Evolutionary conservation across 2,888 invertebrate species (phyloP), one percentile per base, ranked within the genome.

Genomic region (Erynnis tages): DNA sequence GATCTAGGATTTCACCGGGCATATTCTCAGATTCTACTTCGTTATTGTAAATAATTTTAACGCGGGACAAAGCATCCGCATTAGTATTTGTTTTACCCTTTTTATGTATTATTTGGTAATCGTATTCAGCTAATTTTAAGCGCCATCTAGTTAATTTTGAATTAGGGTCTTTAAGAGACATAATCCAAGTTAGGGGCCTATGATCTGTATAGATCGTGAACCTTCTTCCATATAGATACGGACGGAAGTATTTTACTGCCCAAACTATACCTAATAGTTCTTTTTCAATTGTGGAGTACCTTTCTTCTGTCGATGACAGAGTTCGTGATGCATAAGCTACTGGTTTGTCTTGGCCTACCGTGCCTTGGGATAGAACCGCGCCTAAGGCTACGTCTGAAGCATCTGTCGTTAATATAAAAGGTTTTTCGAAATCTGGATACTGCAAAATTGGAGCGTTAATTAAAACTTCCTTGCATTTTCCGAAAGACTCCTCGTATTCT

Each of bases 131-230:
- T 53, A 69, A 47, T 53, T 62, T 69, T 7, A 78, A 43, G 10
- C 67, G 53, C 79, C 76, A 80, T 2, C 79, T 41, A 1, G 66
- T 67, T 2, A 78, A 54, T 56, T 75, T 63, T 0, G 71, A 70
- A 19, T 70, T 74, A 0, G 76, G 76, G 5, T 79, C 74, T 60
- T 79, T 78, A 0, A 76, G 32, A 0, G 58, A 66, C 61, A 75
- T 68, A 0, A 80, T 43, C 71, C 74, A 80, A 2, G 58, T 61
- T 2, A 80, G 46, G 1, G 75, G 74, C 44, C 68, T 60, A 52
- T 82, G 80, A 45, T 83, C 81, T 0, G 76, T 81, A 2, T 71
- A 64, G 0, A 82, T 75, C 0, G 53, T 65, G 25, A 83, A 80
- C 47, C 66, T 61, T 17, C 58, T 60, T 2, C 74, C 75, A 17